A percentile compares a stretch with the other conserved stretches of the same genome.
phyloP scores from a whole-genome alignment of 2,113 vertebrate species.

The Gnathonemus longibarbis region DNA sequence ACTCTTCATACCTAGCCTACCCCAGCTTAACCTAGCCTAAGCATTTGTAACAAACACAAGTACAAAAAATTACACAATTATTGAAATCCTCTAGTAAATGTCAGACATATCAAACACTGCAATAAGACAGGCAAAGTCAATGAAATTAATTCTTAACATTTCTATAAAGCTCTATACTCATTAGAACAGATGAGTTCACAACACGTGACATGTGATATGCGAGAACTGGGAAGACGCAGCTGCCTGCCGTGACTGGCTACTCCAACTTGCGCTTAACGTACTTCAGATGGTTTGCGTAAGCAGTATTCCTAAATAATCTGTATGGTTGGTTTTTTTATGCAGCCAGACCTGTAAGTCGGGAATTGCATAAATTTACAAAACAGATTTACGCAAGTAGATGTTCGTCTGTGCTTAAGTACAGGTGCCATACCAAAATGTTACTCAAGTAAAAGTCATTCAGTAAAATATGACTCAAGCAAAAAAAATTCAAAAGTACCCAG shows the following conservation, averaged over 20 bases:
- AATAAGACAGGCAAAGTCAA: background rate
- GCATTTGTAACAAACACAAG: background rate
- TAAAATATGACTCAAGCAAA: background rate
- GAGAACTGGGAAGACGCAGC: background rate
- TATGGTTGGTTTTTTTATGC: no score
- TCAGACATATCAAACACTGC: background rate
- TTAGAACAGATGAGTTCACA: background rate
- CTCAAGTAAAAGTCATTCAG: background rate
- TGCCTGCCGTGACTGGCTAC: no score
- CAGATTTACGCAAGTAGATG: background rate
- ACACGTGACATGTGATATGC: background rate
- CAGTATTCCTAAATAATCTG: no score
- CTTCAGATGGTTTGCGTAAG: no score
- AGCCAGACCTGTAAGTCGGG: no score
- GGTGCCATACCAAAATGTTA: background rate
- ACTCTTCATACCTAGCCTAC: background rate
- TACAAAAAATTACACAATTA: background rate
- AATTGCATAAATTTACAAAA: no score
- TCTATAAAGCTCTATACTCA: background rate
- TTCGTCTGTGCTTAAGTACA: background rate
- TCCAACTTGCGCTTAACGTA: no score
- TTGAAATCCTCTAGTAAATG: no score
- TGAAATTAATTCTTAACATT: background rate
- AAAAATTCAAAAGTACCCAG: background rate
- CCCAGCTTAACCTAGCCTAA: background rate